phyloP scores from a whole-genome alignment of 2,113 vertebrate genomes.

The Alectura lathami region DNA sequence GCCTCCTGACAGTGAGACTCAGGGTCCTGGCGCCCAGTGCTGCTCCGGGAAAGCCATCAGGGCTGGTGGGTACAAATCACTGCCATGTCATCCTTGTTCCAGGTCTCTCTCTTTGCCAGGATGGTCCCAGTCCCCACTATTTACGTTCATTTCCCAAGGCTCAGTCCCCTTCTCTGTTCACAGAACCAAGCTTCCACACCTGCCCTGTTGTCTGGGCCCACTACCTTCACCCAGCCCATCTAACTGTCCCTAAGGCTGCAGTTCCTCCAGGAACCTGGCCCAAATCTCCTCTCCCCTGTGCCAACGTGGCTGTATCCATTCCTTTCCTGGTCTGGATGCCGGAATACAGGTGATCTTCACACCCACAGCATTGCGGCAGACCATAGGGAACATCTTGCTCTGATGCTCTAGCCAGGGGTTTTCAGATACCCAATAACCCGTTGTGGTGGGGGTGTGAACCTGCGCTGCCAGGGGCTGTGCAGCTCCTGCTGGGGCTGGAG shows the following conservation, averaged over 20 bases:
- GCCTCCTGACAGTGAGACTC: background rate
- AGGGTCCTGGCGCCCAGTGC: constrained; percentile 12
- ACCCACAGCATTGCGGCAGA: accelerated
- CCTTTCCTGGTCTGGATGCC: background rate
- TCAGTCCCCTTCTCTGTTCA: background rate
- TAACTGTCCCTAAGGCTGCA: background rate
- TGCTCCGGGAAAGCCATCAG: background rate
- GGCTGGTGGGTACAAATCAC: background rate
- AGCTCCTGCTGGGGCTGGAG: background rate
- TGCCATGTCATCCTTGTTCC: background rate
- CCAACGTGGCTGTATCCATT: background rate
- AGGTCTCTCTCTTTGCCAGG: background rate
- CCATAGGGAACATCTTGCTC: accelerated
- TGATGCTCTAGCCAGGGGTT: accelerated
- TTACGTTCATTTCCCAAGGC: background rate
- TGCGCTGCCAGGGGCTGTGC: accelerated
- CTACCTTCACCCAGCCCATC: background rate
- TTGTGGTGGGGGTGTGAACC: background rate
- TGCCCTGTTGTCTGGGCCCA: background rate
- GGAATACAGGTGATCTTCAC: background rate
- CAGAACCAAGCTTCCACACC: background rate
- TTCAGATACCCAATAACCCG: accelerated
- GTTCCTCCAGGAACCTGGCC: background rate
- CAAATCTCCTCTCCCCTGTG: background rate
- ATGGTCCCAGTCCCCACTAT: accelerated